A percentile compares a stretch with the other conserved stretches of the same genome.
These are phyloP conservation scores for Pachycephala philippinensis DNA, from an alignment of 2,113 vertebrate species.

Conservation along the genomic window DNA sequence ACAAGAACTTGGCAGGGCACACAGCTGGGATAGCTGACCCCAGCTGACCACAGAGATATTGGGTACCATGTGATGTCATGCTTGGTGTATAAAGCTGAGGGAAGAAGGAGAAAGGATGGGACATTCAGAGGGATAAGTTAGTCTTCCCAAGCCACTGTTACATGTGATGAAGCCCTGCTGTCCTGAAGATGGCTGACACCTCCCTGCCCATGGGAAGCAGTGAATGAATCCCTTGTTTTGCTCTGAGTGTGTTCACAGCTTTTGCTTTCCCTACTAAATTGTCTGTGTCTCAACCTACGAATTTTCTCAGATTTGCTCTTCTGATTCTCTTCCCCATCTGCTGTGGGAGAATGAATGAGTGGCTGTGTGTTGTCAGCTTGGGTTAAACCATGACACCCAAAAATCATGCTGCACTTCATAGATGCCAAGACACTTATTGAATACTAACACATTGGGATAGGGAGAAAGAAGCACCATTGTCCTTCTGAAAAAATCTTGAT, in stretches of 20 bases:
- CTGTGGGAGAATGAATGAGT: background rate
- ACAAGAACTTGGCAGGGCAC: background rate
- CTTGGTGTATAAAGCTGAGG: background rate
- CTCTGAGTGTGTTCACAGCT: background rate
- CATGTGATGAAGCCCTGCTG: too few relatives aligned
- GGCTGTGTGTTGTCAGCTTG: background rate
- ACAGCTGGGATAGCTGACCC: background rate
- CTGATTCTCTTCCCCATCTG: background rate
- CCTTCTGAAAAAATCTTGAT: background rate
- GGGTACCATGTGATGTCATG: accelerated
- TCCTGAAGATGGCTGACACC: background rate
- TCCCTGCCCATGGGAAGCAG: background rate
- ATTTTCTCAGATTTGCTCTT: background rate
- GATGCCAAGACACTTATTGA: background rate
- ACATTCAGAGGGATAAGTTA: background rate
- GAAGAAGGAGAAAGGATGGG: background rate
- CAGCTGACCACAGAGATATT: background rate
- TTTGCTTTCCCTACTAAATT: background rate
- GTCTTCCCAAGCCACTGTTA: background rate
- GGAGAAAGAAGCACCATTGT: background rate
- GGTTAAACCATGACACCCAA: background rate
- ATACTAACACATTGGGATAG: too few relatives aligned
- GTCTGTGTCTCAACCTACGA: background rate
- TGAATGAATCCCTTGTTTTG: background rate
- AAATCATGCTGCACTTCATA: background rate